Base-by-base conservation (phyloP, 2,888 invertebrate genomes). In the Hartigia nigra region DNA sequence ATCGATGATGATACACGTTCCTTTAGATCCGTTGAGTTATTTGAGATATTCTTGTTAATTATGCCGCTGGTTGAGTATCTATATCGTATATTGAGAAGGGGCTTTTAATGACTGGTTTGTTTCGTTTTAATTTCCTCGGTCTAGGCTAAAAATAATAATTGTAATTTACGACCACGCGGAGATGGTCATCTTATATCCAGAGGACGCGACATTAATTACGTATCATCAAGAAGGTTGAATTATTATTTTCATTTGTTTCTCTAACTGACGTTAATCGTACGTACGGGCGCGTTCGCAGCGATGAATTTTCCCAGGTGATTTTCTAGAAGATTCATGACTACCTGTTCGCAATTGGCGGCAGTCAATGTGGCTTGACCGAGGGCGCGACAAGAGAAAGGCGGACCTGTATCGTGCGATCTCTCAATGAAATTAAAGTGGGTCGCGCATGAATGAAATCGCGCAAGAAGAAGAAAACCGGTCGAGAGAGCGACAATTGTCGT, bases 391-490 rank as follows among this genome's bases (percentile, higher is more conserved):
- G 72, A 72, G 72, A 72, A 72, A 72, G 72, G 72, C 72, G 72
- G 72, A 31, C 72, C 31, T 81, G 81, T 85, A 84, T 82, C 80
- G 74, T 79, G 79, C 69, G 80, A 79, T 80, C 87, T 83, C 81
- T 89, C 88, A 89, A 89, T 88, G 89, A 89, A 90, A 88, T 87
- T 86, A 84, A 88, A 88, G 87, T 87, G 84, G 87, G 89, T 90
- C 87, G 86, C 84, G 86, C 84, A 87, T 89, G 89, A 88, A 89
- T 90, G 89, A 87, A 89, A 87, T 79, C 82, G 82, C 55, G 55
- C 23, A 23, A 23, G 55, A 55, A 2, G 9, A 23, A 55, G 55
- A 55, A 55, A 55, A 55, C 55, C 55, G 55, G 55, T 55, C 23
- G 55, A 5, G 23, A 23, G 9, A 23, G 23, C 23, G 55, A 55